Percentiles rank a stretch among this genome's conserved stretches.
phyloP scores from a whole-genome alignment of 2,797 vertebrate species.

The Pipistrellus nathusii region DNA sequence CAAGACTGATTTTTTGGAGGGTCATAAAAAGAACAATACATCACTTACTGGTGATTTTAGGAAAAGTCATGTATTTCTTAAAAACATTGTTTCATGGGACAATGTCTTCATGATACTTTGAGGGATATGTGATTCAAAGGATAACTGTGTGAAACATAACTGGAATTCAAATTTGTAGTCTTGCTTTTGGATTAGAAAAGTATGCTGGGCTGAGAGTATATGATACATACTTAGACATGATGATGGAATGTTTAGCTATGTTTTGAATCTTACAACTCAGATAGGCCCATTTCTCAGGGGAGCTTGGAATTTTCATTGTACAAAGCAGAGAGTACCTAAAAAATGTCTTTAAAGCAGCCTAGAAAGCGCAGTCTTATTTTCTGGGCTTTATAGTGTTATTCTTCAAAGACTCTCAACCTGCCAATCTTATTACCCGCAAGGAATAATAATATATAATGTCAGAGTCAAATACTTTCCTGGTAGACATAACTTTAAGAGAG shows the following conservation, averaged over 20 bases:
- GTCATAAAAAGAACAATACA: conserved; percentile 38
- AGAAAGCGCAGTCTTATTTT: background rate
- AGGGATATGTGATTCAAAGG: conserved; percentile 29
- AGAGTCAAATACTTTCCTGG: background rate
- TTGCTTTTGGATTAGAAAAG: conserved; percentile 17
- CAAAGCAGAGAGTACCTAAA: background rate
- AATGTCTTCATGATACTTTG: conserved; percentile 8
- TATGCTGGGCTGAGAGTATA: background rate
- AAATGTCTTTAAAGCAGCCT: background rate
- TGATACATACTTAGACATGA: background rate
- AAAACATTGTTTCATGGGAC: background rate
- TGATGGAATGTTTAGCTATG: background rate
- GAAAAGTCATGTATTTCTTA: conserved; percentile 40
- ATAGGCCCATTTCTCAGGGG: background rate
- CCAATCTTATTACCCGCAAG: background rate
- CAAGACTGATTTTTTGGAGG: conserved; percentile 42
- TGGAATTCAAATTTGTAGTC: background rate
- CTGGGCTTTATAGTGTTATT: background rate
- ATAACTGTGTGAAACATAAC: background rate
- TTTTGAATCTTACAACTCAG: background rate
- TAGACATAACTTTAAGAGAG: background rate
- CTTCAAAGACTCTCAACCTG: background rate
- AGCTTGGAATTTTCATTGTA: background rate
- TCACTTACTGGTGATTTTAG: conserved; percentile 24
- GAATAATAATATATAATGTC: background rate